These are phyloP conservation scores for Limenitis camilla DNA, from an alignment of 2,888 invertebrate genomes.

Conservation along the genomic window DNA sequence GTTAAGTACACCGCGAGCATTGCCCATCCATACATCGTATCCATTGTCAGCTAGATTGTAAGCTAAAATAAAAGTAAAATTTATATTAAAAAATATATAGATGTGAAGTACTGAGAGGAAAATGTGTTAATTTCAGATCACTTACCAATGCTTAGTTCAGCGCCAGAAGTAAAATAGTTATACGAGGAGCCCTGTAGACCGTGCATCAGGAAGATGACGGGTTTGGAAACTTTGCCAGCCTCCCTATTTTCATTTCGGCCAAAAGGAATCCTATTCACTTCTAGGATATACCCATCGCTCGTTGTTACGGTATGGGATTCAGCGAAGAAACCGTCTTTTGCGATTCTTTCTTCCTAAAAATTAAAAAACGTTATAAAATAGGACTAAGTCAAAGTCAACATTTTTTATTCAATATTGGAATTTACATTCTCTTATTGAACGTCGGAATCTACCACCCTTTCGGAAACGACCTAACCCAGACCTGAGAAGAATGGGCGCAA, in stretches of 20 bases:
- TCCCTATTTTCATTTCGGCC: conserved; percentile 20
- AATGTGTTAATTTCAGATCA: too few relatives aligned
- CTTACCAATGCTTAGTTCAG: conserved; percentile 31
- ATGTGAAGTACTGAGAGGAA: too few relatives aligned
- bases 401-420: too few relatives aligned
- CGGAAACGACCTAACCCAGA: too few relatives aligned
- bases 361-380: background rate
- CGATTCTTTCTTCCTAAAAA: conserved; percentile 14
- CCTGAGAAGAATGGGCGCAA: too few relatives aligned
- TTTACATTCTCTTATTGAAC: too few relatives aligned
- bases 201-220: conserved; percentile 36
- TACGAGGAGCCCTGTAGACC: conserved; percentile 31
- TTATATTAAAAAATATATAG: too few relatives aligned
- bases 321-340: conserved; percentile 30
- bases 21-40: conserved; percentile 88
- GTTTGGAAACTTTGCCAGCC: conserved; percentile 19
- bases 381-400: background rate
- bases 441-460: too few relatives aligned
- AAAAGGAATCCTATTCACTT: conserved; percentile 36
- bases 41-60: conserved; percentile 79
- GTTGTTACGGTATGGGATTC: conserved; percentile 33
- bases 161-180: conserved; percentile 27
- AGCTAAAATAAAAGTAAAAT: conserved; percentile 72
- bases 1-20: conserved; percentile 84
- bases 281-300: conserved; percentile 36